phyloP scores from a whole-genome alignment of 2,113 vertebrate species.

The Tyrannus savana region DNA sequence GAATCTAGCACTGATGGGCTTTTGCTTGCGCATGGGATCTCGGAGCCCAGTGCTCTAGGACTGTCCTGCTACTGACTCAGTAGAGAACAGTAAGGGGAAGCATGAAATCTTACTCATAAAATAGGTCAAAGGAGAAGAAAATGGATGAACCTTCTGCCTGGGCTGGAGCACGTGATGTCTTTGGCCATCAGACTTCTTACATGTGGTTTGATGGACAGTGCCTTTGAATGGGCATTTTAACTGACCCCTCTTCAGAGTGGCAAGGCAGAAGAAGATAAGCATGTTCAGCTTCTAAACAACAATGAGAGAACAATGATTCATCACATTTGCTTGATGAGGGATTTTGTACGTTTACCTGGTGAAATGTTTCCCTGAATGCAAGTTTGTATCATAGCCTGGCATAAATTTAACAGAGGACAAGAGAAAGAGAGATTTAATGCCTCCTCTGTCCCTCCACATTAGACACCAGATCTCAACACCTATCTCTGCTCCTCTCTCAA shows the following conservation, averaged over 20 bases:
- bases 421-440: not conserved
- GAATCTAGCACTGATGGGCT: not conserved
- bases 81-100: not conserved
- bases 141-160: not conserved
- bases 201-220: too few species aligned
- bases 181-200: not conserved
- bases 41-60: not conserved
- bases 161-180: not conserved
- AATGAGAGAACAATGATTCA: not conserved
- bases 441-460: not conserved
- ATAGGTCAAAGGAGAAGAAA: not conserved
- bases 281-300: not conserved
- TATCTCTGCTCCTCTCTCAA: not conserved
- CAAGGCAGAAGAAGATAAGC: not conserved
- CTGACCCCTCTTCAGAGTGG: not conserved
- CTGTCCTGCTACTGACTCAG: not conserved
- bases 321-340: not conserved
- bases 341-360: not conserved
- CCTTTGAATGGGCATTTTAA: not conserved
- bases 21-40: rapidly evolving
- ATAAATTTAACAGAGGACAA: not conserved
- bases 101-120: not conserved
- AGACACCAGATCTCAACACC: not conserved
- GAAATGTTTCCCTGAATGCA: not conserved
- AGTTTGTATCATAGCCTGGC: not conserved